These are phyloP conservation scores for Merodon equestris DNA, from an alignment of 2,888 invertebrate genomes.

Conservation along the genomic window DNA sequence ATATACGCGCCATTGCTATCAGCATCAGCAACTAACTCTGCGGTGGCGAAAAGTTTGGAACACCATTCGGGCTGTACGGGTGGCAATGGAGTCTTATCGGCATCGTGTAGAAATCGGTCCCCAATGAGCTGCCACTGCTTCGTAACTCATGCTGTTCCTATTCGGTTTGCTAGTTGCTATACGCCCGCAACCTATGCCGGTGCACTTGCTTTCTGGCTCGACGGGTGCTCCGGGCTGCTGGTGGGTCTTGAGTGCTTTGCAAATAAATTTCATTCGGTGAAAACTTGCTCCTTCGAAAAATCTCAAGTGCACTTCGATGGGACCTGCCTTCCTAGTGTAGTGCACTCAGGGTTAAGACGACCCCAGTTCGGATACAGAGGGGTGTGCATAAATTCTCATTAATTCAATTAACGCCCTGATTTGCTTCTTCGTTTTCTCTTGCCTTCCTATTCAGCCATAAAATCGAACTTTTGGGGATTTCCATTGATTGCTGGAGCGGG, in stretches of 20 bases:
- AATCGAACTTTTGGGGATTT: conserved; percentile 62
- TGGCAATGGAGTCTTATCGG: conserved; percentile 38
- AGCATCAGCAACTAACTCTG: conserved; percentile 53
- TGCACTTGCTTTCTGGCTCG: no score
- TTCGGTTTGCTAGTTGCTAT: neutral
- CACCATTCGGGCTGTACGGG: conserved; percentile 8
- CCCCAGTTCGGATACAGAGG: conserved; percentile 31
- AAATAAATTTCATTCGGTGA: conserved; percentile 65
- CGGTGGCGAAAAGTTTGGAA: conserved; percentile 53
- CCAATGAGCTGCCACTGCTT: conserved; percentile 31
- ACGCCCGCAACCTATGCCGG: no score
- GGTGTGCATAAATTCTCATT: conserved; percentile 68
- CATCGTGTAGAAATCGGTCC: conserved; percentile 63
- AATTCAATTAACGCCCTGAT: conserved; percentile 65
- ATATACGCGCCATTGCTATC: conserved; percentile 52
- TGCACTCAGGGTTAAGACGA: conserved; percentile 49
- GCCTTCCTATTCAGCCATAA: conserved; percentile 5
- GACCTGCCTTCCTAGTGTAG: conserved; percentile 9
- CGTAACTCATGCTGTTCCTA: neutral
- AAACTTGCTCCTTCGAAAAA: conserved; percentile 64
- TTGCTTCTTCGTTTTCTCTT: conserved; percentile 7
- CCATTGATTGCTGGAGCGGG: conserved; percentile 39
- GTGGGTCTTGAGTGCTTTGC: conserved; percentile 64
- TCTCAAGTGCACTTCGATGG: conserved; percentile 58
- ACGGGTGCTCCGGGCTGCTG: neutral